Base-by-base conservation (phyloP, 2,797 vertebrate species). In the Microcaecilia unicolor region DNA sequence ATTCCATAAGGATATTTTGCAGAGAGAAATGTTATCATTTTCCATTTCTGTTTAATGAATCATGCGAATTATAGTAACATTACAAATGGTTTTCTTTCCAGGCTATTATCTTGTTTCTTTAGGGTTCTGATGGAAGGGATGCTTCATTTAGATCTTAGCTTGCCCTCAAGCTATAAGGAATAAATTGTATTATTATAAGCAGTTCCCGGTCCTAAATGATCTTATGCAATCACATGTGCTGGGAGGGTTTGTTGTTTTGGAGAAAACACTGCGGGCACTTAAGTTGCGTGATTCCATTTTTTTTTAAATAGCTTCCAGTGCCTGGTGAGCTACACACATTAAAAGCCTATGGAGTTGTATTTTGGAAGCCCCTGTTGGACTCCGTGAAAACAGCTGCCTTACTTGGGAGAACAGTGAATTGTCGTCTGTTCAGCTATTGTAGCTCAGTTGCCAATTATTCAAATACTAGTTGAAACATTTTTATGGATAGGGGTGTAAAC, bases 91-190 rank as follows among this genome's bases (percentile, higher is more conserved):
- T 88, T 87, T 85, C 81, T 87, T 84, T 86, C 85, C 88, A 93
- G 87, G 83, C 93, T 98, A 97, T 98, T 97, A 97, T 92, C 93
- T 95, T 93, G 87, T 96, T 98, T 98, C 93, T 93, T 88, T 93
- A 91, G 93, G 95, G 88, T 84, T 91, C 92, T 93, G 93, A 96
- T 92, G 90, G 86, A 90, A 91, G 87, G 82, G 75, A 93, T 72
- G 88, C 89, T 91, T 92, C 92, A 90, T 90, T 90, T 87, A 85
- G 83, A 81, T 76, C 70, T 78, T 73, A 74, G 80, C 78, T 84
- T 89, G 76, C 89, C 90, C 89, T 70, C 67, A 48, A 89, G 92
- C 89, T 83, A 86, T 78, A 72, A 69, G 61, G 70, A 93, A 92
- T 89, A 86, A 91, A 93, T 89, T 88, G 83, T 86, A 89, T 91